Base-by-base conservation (phyloP, 2,113 vertebrate species). In the Triplophysa siluroides region DNA sequence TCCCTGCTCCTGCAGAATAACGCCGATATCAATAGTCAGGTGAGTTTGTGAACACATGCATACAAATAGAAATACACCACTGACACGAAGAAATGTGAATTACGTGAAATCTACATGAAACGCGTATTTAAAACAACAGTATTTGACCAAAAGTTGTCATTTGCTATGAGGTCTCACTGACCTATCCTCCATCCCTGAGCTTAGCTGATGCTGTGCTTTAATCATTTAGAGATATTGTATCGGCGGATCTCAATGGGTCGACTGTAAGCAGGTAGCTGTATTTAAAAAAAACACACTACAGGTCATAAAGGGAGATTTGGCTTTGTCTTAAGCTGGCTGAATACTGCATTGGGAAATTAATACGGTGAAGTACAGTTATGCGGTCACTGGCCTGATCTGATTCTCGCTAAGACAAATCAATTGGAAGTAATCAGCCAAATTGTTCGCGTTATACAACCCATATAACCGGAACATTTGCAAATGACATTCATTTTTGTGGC, bases 1-100 rank as follows among this genome's bases (percentile, higher is more conserved):
- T 94, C 94, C n/a, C 85, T 95, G 24, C 90, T 99, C 76, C 89
- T 98, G 21, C 92, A 96, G 43, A 91, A 95, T 4, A 92, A 93
- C 83, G 96, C 96, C 6, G 93, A 96, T 0, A 93, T 98, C 87
- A 96, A 99, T 89, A 93, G 93, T 90, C 96, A 98, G 96, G 97
- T 97, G 92, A 94, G 93, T 50, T 8, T 66, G 43, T 4, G 23
- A 12, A 60, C 3, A 56, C 12, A 65, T 18, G 19, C 50, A 21
- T 38, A 61, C 67, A 61, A 38, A 60, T 77, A 76, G 47, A 80
- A 45, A 60, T 45, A 45, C 52, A 77, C 58, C 70, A n/a, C 26
- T 65, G 4, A 19, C 7, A 7, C 3, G 4, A 38, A 7, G 43
- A 45, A 45, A 45, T 45, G 43, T 45, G 10, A 45, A 45, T 45